Base-by-base conservation (phyloP, 2,888 invertebrate genomes). In the Mesodorylaimus sp. region DNA sequence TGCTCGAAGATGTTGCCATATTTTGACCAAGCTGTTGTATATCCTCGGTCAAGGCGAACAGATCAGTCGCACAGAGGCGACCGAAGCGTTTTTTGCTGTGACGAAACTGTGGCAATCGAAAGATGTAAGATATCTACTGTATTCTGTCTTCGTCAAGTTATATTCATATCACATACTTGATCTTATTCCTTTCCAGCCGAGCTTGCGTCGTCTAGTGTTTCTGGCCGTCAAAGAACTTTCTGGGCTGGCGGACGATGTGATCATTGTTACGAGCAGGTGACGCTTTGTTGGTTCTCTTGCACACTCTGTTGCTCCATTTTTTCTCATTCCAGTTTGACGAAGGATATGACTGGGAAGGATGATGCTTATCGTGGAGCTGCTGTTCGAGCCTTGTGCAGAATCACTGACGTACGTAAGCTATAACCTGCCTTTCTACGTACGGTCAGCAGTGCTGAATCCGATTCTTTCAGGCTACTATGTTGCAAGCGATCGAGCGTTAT, bases 71-170 rank as follows among this genome's bases (percentile, higher is more conserved):
- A 84, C 83, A 43, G 97, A 99, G 69, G 97, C 97, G 0, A 99
- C 97, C 1, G 95, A 95, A 63, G 83, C 85, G 5, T 99, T 99
- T 70, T 99, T 99, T 73, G 95, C 97, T 1, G 93, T 95, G 77
- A 99, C 97, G 0, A 97, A 97, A 70, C 73, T 99, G 43, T 99
- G 97, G 68, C 97, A 99, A 70, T 89, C 87, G 0, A 84, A 85
- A 61, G 97, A 99, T 75, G 83, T 73, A 58, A 59, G 65, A 29
- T 13, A 26, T 39, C 29, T 51, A 54, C 16, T 54, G 2, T 38
- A 24, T 32, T 54, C 45, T 27, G 19, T 23, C 24, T 13, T n/a
- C 10, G 10, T 42, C 13, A 19, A 13, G 10, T n/a, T n/a, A n/a
- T n/a, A n/a, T n/a, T n/a, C n/a, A n/a, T n/a, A n/a, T n/a, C n/a